Conservation (phyloP, 2,113 vertebrate species). For the Varanus komodoensis region DNA sequence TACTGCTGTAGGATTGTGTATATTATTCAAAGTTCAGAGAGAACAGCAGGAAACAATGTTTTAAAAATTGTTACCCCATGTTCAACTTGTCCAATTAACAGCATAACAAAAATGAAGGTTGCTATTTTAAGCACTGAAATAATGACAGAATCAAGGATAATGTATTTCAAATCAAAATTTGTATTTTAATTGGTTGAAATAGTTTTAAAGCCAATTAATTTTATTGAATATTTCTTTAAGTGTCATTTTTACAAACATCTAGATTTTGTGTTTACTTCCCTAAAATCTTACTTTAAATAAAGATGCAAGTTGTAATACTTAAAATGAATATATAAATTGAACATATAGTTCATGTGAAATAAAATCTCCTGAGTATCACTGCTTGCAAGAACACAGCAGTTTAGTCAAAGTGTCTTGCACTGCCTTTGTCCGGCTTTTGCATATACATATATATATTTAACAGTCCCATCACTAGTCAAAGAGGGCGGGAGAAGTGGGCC, state of each 20-base stretch:
- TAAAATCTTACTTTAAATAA: no score
- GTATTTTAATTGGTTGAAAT: neutral
- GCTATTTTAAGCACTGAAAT: neutral
- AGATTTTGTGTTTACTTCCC: no score
- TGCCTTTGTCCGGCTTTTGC: no score
- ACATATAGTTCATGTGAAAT: no score
- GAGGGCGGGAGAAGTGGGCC: no score
- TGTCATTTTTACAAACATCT: neutral
- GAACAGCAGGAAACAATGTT: neutral
- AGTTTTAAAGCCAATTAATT: neutral
- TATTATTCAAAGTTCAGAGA: neutral
- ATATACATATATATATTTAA: no score
- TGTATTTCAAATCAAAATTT: neutral
- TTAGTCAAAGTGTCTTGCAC: no score
- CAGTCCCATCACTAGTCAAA: no score
- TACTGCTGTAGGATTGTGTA: neutral
- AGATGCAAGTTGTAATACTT: no score
- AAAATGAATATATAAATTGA: no score
- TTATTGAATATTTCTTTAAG: neutral
- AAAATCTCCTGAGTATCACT: no score
- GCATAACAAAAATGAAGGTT: neutral
- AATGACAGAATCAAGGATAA: neutral
- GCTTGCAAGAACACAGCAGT: no score
- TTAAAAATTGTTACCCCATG: neutral
- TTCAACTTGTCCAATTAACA: neutral